Evolutionary conservation across 2,113 vertebrate genomes (phyloP).

Genomic region (Hystrix cristata): DNA sequence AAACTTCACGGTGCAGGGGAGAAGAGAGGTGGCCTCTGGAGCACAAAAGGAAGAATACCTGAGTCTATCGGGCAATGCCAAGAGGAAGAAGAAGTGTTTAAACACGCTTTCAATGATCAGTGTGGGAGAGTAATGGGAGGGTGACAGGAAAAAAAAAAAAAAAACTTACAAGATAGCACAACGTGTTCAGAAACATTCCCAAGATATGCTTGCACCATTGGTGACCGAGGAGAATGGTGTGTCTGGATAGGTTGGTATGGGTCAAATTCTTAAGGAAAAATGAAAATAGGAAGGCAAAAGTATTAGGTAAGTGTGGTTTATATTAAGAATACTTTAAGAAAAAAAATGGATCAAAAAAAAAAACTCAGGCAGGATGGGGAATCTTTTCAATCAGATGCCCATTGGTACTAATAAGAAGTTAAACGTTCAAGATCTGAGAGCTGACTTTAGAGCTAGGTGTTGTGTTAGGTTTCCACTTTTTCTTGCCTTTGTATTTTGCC

Average conservation of each 20-base stretch:
- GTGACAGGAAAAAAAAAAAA: background rate
- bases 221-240: background rate
- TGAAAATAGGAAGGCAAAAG: background rate
- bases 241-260: background rate
- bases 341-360: background rate
- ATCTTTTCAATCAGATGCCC: background rate
- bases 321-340: background rate
- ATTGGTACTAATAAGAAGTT: background rate
- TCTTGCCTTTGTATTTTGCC: background rate
- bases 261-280: background rate
- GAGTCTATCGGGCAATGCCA: background rate
- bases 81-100: background rate
- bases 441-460: background rate
- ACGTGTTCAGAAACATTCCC: background rate
- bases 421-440: background rate
- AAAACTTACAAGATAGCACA: background rate
- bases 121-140: background rate
- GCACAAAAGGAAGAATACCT: background rate
- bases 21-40: background rate
- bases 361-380: background rate
- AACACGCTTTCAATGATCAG: background rate
- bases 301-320: background rate
- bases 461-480: background rate
- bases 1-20: background rate
- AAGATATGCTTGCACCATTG: background rate